A percentile compares a stretch with the other conserved stretches of the same genome.
These are phyloP conservation scores for Heliconius sara DNA, from an alignment of 2,888 invertebrate species.

Conservation along the genomic window DNA sequence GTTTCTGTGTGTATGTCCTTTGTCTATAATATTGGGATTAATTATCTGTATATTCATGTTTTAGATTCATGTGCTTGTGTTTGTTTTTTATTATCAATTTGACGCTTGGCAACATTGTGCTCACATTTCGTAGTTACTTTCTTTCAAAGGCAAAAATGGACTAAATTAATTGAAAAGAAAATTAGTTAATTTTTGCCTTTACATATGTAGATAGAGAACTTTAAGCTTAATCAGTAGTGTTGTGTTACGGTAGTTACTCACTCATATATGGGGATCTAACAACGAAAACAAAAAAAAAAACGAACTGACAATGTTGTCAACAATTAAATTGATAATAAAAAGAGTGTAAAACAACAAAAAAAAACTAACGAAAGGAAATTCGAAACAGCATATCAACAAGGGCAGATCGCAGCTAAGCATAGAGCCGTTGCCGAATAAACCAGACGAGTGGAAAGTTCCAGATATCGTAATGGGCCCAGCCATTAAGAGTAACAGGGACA, in stretches of 20 bases:
- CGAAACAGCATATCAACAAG: constrained; percentile 82
- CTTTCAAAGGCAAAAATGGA: constrained; percentile 72
- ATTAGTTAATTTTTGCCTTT: constrained; percentile 72
- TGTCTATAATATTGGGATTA: constrained; percentile 48
- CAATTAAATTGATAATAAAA: constrained; percentile 81
- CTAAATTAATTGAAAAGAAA: constrained; percentile 53
- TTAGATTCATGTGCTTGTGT: constrained; percentile 76
- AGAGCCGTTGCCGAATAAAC: constrained; percentile 70
- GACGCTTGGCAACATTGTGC: constrained; percentile 85
- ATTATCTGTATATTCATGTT: constrained; percentile 51
- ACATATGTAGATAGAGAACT: constrained; percentile 68
- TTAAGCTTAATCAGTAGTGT: constrained; percentile 77
- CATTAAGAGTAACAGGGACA: constrained; percentile 65
- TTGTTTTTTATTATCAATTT: constrained; percentile 83
- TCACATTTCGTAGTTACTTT: constrained; percentile 61
- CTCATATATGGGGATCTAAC: constrained; percentile 52
- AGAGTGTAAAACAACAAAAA: constrained; percentile 53
- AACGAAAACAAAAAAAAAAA: constrained; percentile 24
- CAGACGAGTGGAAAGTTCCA: constrained; percentile 71
- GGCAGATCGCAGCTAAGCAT: constrained; percentile 79
- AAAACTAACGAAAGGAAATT: constrained; percentile 61
- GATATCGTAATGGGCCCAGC: constrained; percentile 70
- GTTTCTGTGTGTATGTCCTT: constrained; percentile 30
- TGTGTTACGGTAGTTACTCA: constrained; percentile 63
- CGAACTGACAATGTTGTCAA: constrained; percentile 72